These are phyloP conservation scores for Osmerus eperlanus DNA, from an alignment of 2,113 vertebrate genomes.

Conservation along the genomic window DNA sequence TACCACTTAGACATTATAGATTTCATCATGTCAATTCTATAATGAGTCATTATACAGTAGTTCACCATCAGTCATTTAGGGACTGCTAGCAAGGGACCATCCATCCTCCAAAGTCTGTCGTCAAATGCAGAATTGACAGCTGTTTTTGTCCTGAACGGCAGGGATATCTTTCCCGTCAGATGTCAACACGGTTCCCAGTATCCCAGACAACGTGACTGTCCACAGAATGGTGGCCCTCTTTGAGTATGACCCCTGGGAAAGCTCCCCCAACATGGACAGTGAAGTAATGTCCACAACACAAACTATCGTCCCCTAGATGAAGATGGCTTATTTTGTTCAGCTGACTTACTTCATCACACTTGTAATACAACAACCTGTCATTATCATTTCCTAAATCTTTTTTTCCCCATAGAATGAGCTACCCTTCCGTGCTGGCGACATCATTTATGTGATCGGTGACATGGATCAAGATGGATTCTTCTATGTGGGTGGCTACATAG, in stretches of 20 bases:
- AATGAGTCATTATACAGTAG: no score
- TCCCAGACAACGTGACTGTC: conserved; percentile 61
- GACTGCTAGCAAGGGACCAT: no score
- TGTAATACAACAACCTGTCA: neutral
- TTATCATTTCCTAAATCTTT: neutral
- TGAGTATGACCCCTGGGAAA: conserved; percentile 91
- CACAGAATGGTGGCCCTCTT: conserved; percentile 87
- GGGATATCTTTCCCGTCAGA: conserved; percentile 47
- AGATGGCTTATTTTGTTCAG: neutral
- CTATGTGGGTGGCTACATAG: conserved; percentile 73
- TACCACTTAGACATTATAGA: no score
- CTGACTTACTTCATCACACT: neutral
- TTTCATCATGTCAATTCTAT: no score
- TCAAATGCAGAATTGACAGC: neutral
- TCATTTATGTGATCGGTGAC: conserved; percentile 85
- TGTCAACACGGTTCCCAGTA: conserved; percentile 36
- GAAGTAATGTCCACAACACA: conserved; percentile 69
- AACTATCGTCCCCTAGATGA: neutral
- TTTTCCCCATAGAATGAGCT: conserved; percentile 79
- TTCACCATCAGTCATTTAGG: no score
- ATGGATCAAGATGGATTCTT: conserved; percentile 96
- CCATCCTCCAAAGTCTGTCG: no score
- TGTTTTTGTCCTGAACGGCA: conserved; percentile 12
- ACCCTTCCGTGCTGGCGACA: conserved; percentile 82
- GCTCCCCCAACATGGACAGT: conserved; percentile 86